Evolutionary conservation across 2,797 vertebrate species (phyloP), one percentile per base, ranked within the genome.

Genomic region (Pangasius mekongensis): DNA sequence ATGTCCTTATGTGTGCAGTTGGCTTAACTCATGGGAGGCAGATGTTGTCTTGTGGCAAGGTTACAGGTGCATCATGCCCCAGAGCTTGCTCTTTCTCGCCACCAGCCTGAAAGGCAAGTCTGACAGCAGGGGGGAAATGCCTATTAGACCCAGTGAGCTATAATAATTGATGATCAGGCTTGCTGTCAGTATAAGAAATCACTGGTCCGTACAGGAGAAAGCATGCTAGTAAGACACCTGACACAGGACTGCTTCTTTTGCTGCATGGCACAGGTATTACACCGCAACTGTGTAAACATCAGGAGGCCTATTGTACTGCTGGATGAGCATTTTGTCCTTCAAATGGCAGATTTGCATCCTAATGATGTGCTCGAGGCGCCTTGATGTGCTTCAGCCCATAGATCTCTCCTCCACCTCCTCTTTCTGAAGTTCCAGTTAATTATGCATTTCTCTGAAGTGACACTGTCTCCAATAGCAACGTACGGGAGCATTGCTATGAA

Each of bases 151-250:
- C 94, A 96, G 94, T 96, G 95, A 96, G 94, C 95, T 96, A 96
- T 96, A 95, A 97, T 97, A 97, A 97, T 96, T 96, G 95, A 96
- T 97, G 95, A 96, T 96, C 95, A 96, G 93, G 90, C 95, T 94
- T 94, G 94, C 95, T 96, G 96, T 96, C 94, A 88, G 93, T 94
- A 95, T 94, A 95, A 95, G 92, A 94, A 96, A 73, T 92, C 93
- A 95, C 93, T 95, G 94, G 94, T 92, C 95, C 93, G 52, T 95
- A 93, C 85, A 54, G 85, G 94, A 94, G 93, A 85, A 52, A 84
- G 80, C 94, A 93, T 91, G 95, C 93, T 93, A 86, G 88, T 88
- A 69, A 74, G 85, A 78, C 86, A 88, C 85, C 84, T 76, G 64
- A 87, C 86, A 90, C 86, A 81, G 85, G 64, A 64, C 27, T 49